Conservation (phyloP, 2,888 invertebrate species). For the Philhelius pedissequus region DNA sequence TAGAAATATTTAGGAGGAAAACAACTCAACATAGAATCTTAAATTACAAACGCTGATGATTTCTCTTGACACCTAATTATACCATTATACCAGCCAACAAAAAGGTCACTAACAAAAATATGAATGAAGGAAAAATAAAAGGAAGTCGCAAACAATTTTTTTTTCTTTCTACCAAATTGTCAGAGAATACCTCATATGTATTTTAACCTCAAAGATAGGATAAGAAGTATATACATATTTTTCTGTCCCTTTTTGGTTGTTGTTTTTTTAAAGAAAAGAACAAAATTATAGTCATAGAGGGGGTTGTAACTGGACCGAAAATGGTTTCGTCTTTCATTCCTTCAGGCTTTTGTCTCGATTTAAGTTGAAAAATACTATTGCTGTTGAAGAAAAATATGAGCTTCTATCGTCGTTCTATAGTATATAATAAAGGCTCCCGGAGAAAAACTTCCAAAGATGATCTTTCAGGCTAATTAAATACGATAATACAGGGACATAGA, state of each 20-base stretch:
- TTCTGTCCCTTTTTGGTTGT: not conserved
- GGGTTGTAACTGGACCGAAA: constrained; percentile 42
- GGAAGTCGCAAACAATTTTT: not conserved
- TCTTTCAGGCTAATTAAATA: constrained; percentile 66
- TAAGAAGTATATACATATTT: constrained; percentile 3
- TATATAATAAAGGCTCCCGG: constrained; percentile 6
- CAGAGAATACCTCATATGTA: constrained; percentile 19
- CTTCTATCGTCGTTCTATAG: not conserved
- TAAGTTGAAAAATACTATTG: constrained; percentile 23
- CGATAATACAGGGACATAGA: not conserved
- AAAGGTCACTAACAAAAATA: constrained; percentile 32
- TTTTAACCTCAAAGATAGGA: constrained; percentile 24
- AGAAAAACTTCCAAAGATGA: constrained; percentile 28
- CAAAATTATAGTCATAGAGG: constrained; percentile 12
- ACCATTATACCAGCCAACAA: constrained; percentile 48
- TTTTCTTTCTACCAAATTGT: not conserved
- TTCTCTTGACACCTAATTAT: constrained; percentile 63
- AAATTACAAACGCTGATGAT: constrained; percentile 44
- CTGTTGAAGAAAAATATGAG: constrained; percentile 33
- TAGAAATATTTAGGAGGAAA: not conserved
- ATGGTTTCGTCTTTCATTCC: not conserved
- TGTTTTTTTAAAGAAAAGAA: not conserved
- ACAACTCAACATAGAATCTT: constrained; percentile 21
- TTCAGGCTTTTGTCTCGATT: not conserved
- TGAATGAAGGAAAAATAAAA: not conserved